Conservation (phyloP, 2,888 invertebrate genomes). For the Cylindroiulus punctatus region DNA sequence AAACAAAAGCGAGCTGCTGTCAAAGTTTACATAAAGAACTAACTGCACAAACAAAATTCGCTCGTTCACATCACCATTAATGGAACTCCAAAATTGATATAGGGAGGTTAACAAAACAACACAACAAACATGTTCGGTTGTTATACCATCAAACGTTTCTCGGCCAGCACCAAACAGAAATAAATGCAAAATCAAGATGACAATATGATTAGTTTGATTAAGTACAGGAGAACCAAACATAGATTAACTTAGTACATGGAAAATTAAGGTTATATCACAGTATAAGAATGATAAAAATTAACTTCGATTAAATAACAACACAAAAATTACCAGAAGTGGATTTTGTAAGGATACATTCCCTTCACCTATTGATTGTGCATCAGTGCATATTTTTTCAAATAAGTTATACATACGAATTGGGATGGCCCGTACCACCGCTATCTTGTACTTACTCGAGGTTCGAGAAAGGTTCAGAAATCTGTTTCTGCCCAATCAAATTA, state of each 20-base stretch:
- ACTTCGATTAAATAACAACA: not conserved
- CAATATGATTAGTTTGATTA: not conserved
- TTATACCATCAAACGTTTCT: not conserved
- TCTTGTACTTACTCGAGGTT: too few relatives aligned
- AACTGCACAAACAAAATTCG: not conserved
- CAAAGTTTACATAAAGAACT: not conserved
- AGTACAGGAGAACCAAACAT: too few relatives aligned
- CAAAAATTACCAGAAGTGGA: not conserved
- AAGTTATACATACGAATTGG: not conserved
- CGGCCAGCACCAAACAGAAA: not conserved
- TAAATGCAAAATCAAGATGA: not conserved
- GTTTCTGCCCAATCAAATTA: too few relatives aligned
- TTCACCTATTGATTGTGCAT: too few relatives aligned
- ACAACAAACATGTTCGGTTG: not conserved
- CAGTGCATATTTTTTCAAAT: not conserved
- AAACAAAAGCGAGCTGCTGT: not conserved
- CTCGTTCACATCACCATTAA: not conserved
- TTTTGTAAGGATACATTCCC: not conserved
- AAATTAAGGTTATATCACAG: slow-evolving; percentile 4
- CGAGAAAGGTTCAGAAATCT: too few relatives aligned
- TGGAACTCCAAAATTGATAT: not conserved
- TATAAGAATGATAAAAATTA: not conserved
- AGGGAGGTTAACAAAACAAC: not conserved
- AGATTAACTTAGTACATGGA: not conserved
- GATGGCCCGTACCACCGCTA: too few relatives aligned